Evolutionary conservation across 2,113 vertebrate genomes (phyloP).

Genomic region (Ptilorrhoa leucosticta): DNA sequence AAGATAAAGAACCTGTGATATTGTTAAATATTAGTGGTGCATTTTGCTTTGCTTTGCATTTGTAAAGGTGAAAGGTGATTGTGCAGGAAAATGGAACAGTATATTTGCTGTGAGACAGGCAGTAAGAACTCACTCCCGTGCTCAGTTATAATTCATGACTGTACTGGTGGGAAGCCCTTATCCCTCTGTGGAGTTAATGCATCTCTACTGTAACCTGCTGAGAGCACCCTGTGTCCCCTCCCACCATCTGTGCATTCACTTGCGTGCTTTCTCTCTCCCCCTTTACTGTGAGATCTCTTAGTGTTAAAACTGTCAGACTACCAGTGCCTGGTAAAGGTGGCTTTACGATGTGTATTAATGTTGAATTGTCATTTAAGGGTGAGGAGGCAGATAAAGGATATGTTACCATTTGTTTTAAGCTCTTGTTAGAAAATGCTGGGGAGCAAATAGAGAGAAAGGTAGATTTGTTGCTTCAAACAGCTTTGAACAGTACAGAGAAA

Average conservation of each 20-base stretch:
- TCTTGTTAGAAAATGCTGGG: conserved; percentile 25
- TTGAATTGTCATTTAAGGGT: conserved; percentile 37
- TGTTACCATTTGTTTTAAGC: neutral
- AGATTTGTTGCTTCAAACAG: neutral
- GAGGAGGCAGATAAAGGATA: conserved; percentile 13
- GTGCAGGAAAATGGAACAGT: conserved; percentile 73
- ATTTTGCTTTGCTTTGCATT: conserved; percentile 66
- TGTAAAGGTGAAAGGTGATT: conserved; percentile 75
- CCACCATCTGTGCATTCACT: conserved; percentile 75
- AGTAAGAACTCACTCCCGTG: conserved; percentile 67
- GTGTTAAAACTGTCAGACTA: conserved; percentile 56
- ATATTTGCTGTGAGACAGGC: conserved; percentile 74
- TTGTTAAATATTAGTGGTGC: conserved; percentile 66
- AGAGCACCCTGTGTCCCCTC: conserved; percentile 76
- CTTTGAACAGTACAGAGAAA: neutral
- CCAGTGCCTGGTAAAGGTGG: conserved; percentile 59
- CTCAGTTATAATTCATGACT: conserved; percentile 85
- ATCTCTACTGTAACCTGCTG: conserved; percentile 79
- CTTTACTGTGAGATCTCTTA: conserved; percentile 53
- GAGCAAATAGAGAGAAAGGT: neutral
- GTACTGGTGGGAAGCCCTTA: conserved; percentile 75
- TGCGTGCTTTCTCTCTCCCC: conserved; percentile 29
- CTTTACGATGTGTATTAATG: conserved; percentile 52
- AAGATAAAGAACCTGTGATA: conserved; percentile 40
- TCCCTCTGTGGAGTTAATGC: conserved; percentile 81